Percentiles rank a stretch among this genome's conserved stretches.
Conservation (phyloP, 2,888 invertebrate genomes). For the Lasiommata megera region DNA sequence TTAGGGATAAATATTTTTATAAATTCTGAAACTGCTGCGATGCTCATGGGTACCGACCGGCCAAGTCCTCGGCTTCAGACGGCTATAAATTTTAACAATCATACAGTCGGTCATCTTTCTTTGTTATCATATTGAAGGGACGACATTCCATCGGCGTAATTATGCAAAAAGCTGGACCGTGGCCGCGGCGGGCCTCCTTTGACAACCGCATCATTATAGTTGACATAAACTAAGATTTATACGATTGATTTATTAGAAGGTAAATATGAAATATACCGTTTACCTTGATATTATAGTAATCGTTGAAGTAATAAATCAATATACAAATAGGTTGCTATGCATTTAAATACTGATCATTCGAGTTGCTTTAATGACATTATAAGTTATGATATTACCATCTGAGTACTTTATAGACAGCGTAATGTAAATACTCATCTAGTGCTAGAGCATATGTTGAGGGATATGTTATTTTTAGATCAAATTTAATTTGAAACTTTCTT, state of each 20-base stretch:
- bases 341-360: slow-evolving; percentile 28
- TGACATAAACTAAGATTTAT: slow-evolving; percentile 77
- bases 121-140: slow-evolving; percentile 76
- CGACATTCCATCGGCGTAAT: slow-evolving; percentile 74
- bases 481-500: too few species aligned
- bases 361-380: slow-evolving; percentile 24
- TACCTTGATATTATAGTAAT: slow-evolving; percentile 35
- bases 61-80: slow-evolving; percentile 41
- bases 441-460: too few species aligned
- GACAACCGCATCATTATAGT: slow-evolving; percentile 75
- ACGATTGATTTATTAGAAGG: slow-evolving; percentile 62
- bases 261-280: slow-evolving; percentile 61
- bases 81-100: slow-evolving; percentile 64
- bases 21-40: slow-evolving; percentile 27
- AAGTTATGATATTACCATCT: not conserved
- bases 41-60: slow-evolving; percentile 53
- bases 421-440: not conserved
- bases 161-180: slow-evolving; percentile 78
- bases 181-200: slow-evolving; percentile 73
- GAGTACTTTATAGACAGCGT: not conserved
- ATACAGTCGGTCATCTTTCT: slow-evolving; percentile 74
- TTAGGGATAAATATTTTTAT: slow-evolving; percentile 17
- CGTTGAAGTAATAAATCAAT: slow-evolving; percentile 34
- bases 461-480: too few species aligned
- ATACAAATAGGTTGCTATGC: slow-evolving; percentile 21